Evolutionary conservation across 2,797 vertebrate species (phyloP), one percentile per base, ranked within the genome.

Genomic region (Lacerta viridis): DNA sequence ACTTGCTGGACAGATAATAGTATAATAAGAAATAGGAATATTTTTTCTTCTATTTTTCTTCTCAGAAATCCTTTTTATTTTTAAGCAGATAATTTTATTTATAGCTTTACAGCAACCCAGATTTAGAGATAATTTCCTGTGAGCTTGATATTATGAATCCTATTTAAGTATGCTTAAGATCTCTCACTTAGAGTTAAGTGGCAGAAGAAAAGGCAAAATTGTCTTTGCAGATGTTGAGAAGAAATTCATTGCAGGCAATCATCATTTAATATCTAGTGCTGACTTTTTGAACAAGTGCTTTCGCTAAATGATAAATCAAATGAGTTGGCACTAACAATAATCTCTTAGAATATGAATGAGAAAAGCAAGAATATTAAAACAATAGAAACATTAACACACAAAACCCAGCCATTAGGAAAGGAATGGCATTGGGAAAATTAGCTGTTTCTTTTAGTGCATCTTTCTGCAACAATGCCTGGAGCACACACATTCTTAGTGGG

Each of bases 261-360:
- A 97, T 94, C 95, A 95, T 95, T 97, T 97, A 97, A 97, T 97
- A 97, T 93, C 96, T 91, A 95, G 94, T 23, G 92, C 94, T 95
- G 96, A 97, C 96, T 97, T 97, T 96, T 92, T 86, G 95, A 96
- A 96, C 92, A 96, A 97, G 87, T 90, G 96, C 96, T 97, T 98
- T 96, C 95, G 94, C 95, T 96, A 97, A 97, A 97, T 96, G 96
- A 97, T 98, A 97, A 97, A 97, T 97, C 96, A 96, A 96, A 96
- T 93, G 96, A 97, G 95, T 95, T 96, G 95, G 95, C 94, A 94
- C 94, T 94, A 96, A 96, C 96, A 97, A 96, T 97, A 97, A 97
- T 97, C 95, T 94, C 93, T 94, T 93, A 88, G 96, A 97, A 97
- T 97, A 97, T 96, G 96, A 98, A 98, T 96, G 96, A 97, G 96